A percentile compares a stretch with the other conserved stretches of the same genome.
Conservation (phyloP, 1,140 invertebrate species). For the Apis laboriosa region DNA sequence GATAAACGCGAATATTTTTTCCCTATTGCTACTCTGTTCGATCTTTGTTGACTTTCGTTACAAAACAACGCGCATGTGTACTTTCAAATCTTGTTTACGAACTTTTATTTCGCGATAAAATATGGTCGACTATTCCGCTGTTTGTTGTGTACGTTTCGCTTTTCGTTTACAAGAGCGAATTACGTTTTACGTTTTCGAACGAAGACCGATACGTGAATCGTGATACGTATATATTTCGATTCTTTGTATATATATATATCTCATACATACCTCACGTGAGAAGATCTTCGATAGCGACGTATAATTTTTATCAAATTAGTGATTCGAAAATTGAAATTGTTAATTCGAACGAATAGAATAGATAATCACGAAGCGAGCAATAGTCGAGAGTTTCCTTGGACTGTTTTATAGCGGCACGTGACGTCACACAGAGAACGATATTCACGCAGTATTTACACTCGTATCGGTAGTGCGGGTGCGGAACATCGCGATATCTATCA, state of each 20-base stretch:
- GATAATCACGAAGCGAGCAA: too few relatives aligned
- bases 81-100: not conserved
- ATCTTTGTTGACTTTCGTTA: not conserved
- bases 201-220: slow-evolving; percentile 7
- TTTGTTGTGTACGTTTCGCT: not conserved
- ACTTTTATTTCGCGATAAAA: not conserved
- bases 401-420: not conserved
- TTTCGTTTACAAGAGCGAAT: not conserved
- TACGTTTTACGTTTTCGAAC: slow-evolving; percentile 2
- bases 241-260: not conserved
- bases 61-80: not conserved
- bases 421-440: slow-evolving; percentile 32
- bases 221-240: not conserved
- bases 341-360: not conserved
- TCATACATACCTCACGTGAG: not conserved
- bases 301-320: not conserved
- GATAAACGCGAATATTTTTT: slow-evolving; percentile 1
- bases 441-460: slow-evolving; percentile 29
- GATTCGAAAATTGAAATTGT: not conserved
- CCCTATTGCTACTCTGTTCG: not conserved
- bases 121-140: not conserved
- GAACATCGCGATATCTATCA: not conserved
- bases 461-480: slow-evolving; percentile 11
- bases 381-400: not conserved
- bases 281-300: not conserved